Evolutionary conservation across 2,113 vertebrate genomes (phyloP).

Genomic region (Galemys pyrenaicus): DNA sequence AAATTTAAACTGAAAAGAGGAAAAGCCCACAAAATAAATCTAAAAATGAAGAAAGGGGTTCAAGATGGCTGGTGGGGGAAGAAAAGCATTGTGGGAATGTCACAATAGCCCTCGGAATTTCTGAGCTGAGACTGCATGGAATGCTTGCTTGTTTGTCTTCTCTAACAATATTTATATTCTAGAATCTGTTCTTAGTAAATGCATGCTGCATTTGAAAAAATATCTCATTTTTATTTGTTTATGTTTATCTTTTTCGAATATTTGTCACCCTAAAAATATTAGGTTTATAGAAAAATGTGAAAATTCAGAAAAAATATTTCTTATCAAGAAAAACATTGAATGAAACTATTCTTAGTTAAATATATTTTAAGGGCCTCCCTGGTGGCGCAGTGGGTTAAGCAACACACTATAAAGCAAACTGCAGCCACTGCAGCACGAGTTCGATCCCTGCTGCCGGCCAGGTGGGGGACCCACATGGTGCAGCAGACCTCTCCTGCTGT

Average conservation of each 20-base stretch:
- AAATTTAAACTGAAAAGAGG: neutral
- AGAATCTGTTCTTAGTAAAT: neutral
- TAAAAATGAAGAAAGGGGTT: neutral
- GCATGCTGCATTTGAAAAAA: neutral
- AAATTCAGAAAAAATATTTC: neutral
- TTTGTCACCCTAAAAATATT: neutral
- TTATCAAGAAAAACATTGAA: neutral
- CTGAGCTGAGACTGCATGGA: fast-evolving
- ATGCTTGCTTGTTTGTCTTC: neutral
- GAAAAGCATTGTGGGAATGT: neutral
- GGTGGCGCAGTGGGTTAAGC: no score
- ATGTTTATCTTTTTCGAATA: neutral
- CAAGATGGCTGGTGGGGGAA: neutral
- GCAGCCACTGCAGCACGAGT: no score
- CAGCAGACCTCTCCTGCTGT: no score
- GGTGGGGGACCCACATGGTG: no score
- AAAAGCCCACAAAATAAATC: neutral
- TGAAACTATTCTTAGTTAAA: neutral
- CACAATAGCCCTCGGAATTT: neutral
- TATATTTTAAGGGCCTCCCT: neutral
- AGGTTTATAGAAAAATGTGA: constrained; percentile 19
- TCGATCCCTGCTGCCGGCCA: no score
- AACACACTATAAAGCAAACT: no score
- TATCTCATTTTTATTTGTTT: neutral
- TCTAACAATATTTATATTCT: neutral